Evolutionary conservation across 37 sponge, comb jelly and placozoan species (phyloP).

Genomic region (Eunapius fragilis): DNA sequence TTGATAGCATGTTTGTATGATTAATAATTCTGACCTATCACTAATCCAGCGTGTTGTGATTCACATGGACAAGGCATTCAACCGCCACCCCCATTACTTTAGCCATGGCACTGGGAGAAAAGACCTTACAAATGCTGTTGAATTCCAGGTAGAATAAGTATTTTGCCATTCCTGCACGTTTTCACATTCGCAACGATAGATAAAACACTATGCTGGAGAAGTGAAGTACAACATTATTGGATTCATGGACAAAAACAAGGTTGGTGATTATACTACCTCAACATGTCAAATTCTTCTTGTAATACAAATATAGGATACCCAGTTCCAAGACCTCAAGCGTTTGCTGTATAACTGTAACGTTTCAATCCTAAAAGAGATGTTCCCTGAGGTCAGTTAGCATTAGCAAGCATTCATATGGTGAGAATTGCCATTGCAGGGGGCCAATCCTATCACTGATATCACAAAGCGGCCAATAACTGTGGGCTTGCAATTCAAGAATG

Average conservation of each 20-base stretch:
- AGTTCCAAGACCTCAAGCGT: constrained; percentile 77
- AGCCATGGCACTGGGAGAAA: constrained; percentile 56
- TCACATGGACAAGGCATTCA: constrained; percentile 71
- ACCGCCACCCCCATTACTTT: constrained; percentile 31
- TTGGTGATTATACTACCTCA: neutral
- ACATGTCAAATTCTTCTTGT: neutral
- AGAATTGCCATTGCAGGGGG: constrained; percentile 33
- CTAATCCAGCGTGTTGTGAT: constrained; percentile 56
- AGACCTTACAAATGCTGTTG: constrained; percentile 40
- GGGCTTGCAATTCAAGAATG: constrained; percentile 76
- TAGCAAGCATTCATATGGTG: neutral
- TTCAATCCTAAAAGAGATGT: constrained; percentile 66
- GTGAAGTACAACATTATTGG: constrained; percentile 61
- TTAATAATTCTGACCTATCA: neutral
- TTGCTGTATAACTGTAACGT: constrained; percentile 59
- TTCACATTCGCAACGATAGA: constrained; percentile 24
- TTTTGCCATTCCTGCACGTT: no score
- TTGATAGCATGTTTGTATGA: constrained; percentile 37
- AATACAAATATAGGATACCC: constrained; percentile 39
- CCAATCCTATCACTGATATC: constrained; percentile 52
- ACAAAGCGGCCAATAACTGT: constrained; percentile 66
- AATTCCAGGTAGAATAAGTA: constrained; percentile 62
- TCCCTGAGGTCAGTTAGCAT: constrained; percentile 53
- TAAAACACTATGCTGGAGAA: constrained; percentile 79
- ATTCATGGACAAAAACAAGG: constrained; percentile 85